Percentiles rank a stretch among this genome's conserved stretches.
These are phyloP conservation scores for Cynodonichthys magdalenae DNA, from an alignment of 2,797 vertebrate genomes.

Conservation along the genomic window DNA sequence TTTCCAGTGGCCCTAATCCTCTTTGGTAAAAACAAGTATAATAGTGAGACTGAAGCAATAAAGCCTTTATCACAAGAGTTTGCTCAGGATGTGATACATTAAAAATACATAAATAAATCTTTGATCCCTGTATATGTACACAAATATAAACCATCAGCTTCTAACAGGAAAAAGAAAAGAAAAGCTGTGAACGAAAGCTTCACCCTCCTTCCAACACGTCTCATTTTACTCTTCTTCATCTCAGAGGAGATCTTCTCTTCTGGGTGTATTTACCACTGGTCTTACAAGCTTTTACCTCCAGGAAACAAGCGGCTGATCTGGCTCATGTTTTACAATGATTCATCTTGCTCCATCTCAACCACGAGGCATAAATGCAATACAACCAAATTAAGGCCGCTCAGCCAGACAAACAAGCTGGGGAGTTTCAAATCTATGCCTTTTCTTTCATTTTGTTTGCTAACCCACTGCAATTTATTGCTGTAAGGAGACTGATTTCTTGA, in stretches of 20 bases:
- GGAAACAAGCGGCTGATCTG: slow-evolving; percentile 72
- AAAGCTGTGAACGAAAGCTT: slow-evolving; percentile 25
- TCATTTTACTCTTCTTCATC: slow-evolving; percentile 58
- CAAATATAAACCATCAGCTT: slow-evolving; percentile 8
- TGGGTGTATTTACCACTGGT: slow-evolving; percentile 75
- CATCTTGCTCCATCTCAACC: slow-evolving; percentile 69
- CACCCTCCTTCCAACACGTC: slow-evolving; percentile 20
- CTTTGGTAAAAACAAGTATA: too few species aligned
- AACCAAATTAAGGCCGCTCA: slow-evolving; percentile 75
- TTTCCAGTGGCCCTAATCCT: too few species aligned
- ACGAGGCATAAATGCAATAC: slow-evolving; percentile 70
- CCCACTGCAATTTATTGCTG: slow-evolving; percentile 53
- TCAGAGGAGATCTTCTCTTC: slow-evolving; percentile 68
- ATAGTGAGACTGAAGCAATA: too few species aligned
- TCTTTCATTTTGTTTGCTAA: slow-evolving; percentile 51
- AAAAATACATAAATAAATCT: slow-evolving; percentile 6
- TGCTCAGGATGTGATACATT: slow-evolving; percentile 20
- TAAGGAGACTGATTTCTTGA: slow-evolving; percentile 62
- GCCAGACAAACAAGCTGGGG: slow-evolving; percentile 74
- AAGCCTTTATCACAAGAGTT: slow-evolving; percentile 7
- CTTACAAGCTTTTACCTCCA: slow-evolving; percentile 73
- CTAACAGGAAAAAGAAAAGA: slow-evolving; percentile 16
- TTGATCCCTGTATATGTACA: not conserved
- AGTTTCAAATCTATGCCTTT: slow-evolving; percentile 63
- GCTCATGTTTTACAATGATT: slow-evolving; percentile 77